phyloP scores from a whole-genome alignment of 92 coral and sea anemone genomes.

The Bergia puertoricense region DNA sequence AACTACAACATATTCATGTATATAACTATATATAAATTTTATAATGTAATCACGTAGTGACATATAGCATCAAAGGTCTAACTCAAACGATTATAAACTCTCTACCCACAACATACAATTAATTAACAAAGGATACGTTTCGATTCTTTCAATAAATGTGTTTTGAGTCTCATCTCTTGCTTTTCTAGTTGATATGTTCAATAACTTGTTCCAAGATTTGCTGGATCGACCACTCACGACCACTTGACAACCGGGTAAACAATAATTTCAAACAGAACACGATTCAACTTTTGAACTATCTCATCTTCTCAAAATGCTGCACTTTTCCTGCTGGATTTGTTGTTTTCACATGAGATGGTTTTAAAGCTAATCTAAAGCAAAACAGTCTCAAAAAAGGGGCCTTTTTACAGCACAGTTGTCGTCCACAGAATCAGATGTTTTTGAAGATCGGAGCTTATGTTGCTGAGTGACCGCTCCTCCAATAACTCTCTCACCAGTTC shows the following conservation, averaged over 20 bases:
- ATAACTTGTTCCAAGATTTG: neutral
- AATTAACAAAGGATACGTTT: conserved; percentile 89
- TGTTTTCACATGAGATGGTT: neutral
- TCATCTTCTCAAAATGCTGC: neutral
- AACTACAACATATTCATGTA: no score
- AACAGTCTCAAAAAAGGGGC: neutral
- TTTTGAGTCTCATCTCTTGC: conserved; percentile 81
- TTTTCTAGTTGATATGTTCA: neutral
- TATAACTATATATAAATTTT: no score
- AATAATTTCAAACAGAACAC: neutral
- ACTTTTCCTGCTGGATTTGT: neutral
- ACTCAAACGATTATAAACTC: no score
- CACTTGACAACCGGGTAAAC: conserved; percentile 42
- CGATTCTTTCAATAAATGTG: conserved; percentile 86
- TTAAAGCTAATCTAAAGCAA: neutral
- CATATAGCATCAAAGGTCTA: no score
- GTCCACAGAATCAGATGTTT: neutral
- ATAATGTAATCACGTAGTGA: no score
- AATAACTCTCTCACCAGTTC: neutral
- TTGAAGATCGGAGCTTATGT: neutral
- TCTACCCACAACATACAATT: no score
- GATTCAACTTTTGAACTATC: neutral
- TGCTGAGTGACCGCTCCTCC: conserved; percentile 35
- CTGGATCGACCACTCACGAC: neutral
- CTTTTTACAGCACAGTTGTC: neutral